phyloP scores from a whole-genome alignment of 2,888 invertebrate genomes.

The Macrosiphum euphorbiae region DNA sequence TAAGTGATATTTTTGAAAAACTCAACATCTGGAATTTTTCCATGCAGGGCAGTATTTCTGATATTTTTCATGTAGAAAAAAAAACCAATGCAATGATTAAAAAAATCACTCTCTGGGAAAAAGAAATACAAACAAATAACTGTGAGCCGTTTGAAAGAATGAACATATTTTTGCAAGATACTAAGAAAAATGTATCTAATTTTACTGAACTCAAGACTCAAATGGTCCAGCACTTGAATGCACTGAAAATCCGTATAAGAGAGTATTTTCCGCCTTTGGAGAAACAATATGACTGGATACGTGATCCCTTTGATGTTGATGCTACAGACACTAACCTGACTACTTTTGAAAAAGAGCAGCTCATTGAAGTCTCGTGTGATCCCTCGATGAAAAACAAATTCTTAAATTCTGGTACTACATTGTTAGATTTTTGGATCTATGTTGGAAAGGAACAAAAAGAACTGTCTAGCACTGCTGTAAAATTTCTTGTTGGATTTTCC shows the following conservation, averaged over 20 bases:
- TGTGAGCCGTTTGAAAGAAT: constrained; percentile 55
- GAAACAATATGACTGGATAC: constrained; percentile 44
- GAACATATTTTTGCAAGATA: constrained; percentile 51
- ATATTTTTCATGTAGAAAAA: constrained; percentile 55
- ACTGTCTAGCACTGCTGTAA: constrained; percentile 19
- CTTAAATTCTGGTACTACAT: constrained; percentile 29
- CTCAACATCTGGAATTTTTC: constrained; percentile 65
- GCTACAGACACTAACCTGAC: constrained; percentile 43
- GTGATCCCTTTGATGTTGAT: constrained; percentile 41
- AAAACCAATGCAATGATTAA: constrained; percentile 41
- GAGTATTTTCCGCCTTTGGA: constrained; percentile 45
- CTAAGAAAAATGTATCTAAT: constrained; percentile 41
- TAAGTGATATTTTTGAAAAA: constrained; percentile 65
- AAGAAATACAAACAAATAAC: constrained; percentile 50
- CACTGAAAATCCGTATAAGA: constrained; percentile 52
- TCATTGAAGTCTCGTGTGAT: constrained; percentile 42
- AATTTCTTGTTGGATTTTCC: constrained; percentile 29
- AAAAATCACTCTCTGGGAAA: constrained; percentile 53
- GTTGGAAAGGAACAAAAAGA: constrained; percentile 46
- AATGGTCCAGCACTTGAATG: constrained; percentile 35
- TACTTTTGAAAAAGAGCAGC: constrained; percentile 47
- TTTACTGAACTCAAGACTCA: constrained; percentile 48
- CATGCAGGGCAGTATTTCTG: constrained; percentile 61
- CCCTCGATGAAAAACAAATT: constrained; percentile 17
- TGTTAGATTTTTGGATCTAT: constrained; percentile 34